Evolutionary conservation across 2,113 vertebrate species (phyloP).

Genomic region (Dissostichus mawsoni): DNA sequence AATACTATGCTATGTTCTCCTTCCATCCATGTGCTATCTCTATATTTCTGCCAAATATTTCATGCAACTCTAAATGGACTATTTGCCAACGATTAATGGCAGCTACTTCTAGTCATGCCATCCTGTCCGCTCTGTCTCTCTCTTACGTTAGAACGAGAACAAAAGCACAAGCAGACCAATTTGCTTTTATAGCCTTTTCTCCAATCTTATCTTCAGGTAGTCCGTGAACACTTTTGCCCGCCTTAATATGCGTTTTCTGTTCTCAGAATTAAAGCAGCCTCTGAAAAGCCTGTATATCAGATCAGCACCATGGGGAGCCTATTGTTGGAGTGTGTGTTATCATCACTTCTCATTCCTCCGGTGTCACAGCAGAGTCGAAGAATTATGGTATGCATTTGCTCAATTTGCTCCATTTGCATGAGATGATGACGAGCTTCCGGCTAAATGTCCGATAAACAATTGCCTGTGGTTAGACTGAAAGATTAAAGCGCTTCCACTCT

Average conservation of each 20-base stretch:
- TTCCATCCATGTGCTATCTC: neutral
- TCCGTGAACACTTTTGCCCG: conserved; percentile 61
- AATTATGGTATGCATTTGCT: conserved; percentile 64
- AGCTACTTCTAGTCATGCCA: neutral
- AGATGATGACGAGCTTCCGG: conserved; percentile 41
- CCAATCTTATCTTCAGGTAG: conserved; percentile 64
- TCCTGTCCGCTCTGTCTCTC: conserved; percentile 3
- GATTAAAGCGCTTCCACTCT: conserved; percentile 1
- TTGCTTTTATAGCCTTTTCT: conserved; percentile 48
- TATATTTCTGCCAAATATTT: conserved; percentile 28
- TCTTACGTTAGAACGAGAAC: conserved; percentile 30
- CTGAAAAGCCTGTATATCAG: conserved; percentile 64
- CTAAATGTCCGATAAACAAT: conserved; percentile 50
- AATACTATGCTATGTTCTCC: neutral
- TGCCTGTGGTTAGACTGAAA: conserved; percentile 12
- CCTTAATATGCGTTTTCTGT: conserved; percentile 55
- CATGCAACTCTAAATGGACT: conserved; percentile 26
- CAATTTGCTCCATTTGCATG: conserved; percentile 74
- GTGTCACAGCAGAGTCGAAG: conserved; percentile 45
- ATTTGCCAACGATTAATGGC: conserved; percentile 24
- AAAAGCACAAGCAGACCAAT: conserved; percentile 45
- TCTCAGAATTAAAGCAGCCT: conserved; percentile 57
- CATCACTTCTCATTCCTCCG: conserved; percentile 51
- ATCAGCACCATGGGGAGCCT: conserved; percentile 51
- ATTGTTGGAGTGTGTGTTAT: conserved; percentile 57